phyloP scores from a whole-genome alignment of 1,140 invertebrate genomes.

The Pogonomyrmex barbatus region DNA sequence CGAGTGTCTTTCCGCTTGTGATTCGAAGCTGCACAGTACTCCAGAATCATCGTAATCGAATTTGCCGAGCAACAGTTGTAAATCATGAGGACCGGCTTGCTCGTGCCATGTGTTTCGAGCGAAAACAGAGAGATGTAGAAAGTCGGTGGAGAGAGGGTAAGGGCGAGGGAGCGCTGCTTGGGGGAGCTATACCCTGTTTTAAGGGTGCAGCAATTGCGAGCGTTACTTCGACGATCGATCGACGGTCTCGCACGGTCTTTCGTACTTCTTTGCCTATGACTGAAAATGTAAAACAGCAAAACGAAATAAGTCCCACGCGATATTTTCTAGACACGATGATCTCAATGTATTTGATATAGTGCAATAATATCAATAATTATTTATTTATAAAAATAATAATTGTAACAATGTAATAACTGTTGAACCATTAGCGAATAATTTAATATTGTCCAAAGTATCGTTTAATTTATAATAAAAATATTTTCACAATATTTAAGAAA shows the following conservation, averaged over 20 bases:
- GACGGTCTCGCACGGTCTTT: conserved; percentile 22
- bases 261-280: conserved; percentile 12
- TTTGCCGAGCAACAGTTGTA: conserved; percentile 72
- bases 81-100: conserved; percentile 63
- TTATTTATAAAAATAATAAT: neutral
- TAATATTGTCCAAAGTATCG: neutral
- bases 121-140: conserved; percentile 53
- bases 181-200: conserved; percentile 43
- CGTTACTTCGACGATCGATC: conserved; percentile 57
- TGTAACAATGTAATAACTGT: too few relatives aligned
- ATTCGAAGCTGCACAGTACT: conserved; percentile 50
- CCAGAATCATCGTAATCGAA: conserved; percentile 73
- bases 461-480: conserved; percentile 1
- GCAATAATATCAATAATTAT: neutral
- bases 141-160: conserved; percentile 34
- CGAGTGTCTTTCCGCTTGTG: neutral
- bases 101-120: conserved; percentile 55
- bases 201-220: conserved; percentile 61
- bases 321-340: neutral
- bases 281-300: conserved; percentile 28
- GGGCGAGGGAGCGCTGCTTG: conserved; percentile 50
- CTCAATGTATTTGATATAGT: neutral
- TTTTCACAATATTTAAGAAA: neutral
- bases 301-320: neutral
- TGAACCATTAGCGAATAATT: neutral